Evolutionary conservation across 1,140 invertebrate genomes (phyloP).

Genomic region (Tetragonula clypearis): DNA sequence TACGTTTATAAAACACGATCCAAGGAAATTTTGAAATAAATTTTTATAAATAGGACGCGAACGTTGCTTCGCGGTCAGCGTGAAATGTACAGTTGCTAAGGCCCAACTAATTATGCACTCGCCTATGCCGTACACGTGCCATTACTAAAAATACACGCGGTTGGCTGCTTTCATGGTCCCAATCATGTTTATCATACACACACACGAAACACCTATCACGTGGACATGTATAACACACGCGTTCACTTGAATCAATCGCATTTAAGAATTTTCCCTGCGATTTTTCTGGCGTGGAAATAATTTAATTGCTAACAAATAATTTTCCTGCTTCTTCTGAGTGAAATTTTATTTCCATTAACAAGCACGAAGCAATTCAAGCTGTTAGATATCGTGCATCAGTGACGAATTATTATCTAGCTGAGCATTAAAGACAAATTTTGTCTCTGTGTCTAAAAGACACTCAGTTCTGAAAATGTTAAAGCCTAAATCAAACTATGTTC

Average conservation of each 20-base stretch:
- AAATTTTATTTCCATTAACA: not conserved
- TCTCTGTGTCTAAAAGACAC: not conserved
- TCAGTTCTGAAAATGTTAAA: not conserved
- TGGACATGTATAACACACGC: not conserved
- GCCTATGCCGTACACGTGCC: conserved; percentile 65
- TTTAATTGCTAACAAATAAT: not conserved
- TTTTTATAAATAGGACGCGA: conserved; percentile 65
- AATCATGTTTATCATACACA: not conserved
- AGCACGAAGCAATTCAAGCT: not conserved
- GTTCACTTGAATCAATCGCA: conserved; percentile 41
- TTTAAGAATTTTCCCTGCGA: not conserved
- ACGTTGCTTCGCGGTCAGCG: conserved; percentile 24
- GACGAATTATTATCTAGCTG: not conserved
- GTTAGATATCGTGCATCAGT: not conserved
- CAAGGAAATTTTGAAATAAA: conserved; percentile 47
- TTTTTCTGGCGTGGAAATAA: not conserved
- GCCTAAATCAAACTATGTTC: too few relatives aligned
- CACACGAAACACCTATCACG: not conserved
- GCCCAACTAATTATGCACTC: conserved; percentile 68
- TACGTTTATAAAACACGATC: conserved; percentile 9
- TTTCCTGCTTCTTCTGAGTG: not conserved
- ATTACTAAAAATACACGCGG: conserved; percentile 68
- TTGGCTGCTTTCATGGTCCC: conserved; percentile 54
- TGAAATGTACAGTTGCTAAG: conserved; percentile 23
- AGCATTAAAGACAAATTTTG: not conserved